Evolutionary conservation across 2,113 vertebrate species (phyloP), one percentile per base, ranked within the genome.

Genomic region (Girardinichthys multiradiatus): DNA sequence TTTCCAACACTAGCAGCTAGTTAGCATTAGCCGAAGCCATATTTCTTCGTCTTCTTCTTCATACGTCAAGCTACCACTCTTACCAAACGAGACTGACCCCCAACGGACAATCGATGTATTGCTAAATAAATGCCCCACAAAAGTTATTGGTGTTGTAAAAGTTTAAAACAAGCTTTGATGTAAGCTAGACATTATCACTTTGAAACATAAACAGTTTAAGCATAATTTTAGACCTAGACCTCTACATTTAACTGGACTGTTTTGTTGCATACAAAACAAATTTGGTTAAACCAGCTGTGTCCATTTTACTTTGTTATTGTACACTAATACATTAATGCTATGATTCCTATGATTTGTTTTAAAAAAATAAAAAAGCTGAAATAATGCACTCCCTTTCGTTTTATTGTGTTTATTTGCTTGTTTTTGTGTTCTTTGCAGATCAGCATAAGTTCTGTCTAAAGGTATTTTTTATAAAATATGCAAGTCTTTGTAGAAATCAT

Each of bases 11-110:
- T 37, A 27, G 4, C 45, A 14, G 79, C 77, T 79, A 82, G 64
- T 61, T 74, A 67, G 5, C 65, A 21, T 79, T 86, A 87, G 85
- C 84, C 0, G 51, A 0, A 27, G 80, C 78, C 84, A 77, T 86
- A 54, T 68, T 72, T 70, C 45, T 62, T 68, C 69, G 54, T 72
- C 64, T 54, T 66, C 64, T 78, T 63, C 78, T 67, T 60, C 76
- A 81, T 72, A 61, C 87, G 72, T 33, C 9, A 4, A 60, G 2
- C 1, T 14, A n/a, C 1, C 39, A 9, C 48, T 3, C 28, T 1
- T 35, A 45, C 12, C 10, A 12, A 3, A 31, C 58, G n/a, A 5
- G 57, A 85, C 75, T 35, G 83, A 30, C 75, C 24, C 15, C 37
- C 10, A 57, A 72, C 39, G 87, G 77, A 10, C 59, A 28, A 1